These are phyloP conservation scores for Hydrozoanthus gracilis DNA, from an alignment of 92 coral and sea anemone species.

Conservation along the genomic window DNA sequence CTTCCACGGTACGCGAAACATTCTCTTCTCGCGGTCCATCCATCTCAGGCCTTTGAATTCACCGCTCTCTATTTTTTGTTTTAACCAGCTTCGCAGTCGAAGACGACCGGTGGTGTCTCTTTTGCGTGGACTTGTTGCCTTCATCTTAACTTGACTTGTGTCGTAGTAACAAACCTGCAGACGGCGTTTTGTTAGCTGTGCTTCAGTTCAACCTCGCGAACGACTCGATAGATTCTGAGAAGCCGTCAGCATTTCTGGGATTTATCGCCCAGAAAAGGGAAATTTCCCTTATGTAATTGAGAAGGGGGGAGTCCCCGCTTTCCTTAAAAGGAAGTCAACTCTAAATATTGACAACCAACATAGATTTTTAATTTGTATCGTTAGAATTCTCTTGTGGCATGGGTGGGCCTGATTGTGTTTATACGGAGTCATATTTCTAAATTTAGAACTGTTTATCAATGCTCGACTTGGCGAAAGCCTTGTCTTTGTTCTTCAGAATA, in stretches of 20 bases:
- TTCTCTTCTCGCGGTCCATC: slow-evolving; percentile 64
- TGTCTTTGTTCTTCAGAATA: background rate
- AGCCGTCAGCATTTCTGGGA: background rate
- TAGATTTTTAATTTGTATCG: background rate
- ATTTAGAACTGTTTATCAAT: background rate
- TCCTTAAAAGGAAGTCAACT: slow-evolving; percentile 27
- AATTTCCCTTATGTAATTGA: slow-evolving; percentile 1
- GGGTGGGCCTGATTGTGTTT: background rate
- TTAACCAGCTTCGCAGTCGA: slow-evolving; percentile 77
- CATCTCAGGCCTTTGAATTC: slow-evolving; percentile 63
- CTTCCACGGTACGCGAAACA: slow-evolving; percentile 77
- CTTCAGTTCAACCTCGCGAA: background rate
- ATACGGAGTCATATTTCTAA: background rate
- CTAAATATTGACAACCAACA: background rate
- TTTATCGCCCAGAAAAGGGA: slow-evolving; percentile 13
- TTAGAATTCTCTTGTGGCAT: background rate
- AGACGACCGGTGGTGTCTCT: slow-evolving; percentile 20
- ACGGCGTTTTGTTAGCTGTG: no score
- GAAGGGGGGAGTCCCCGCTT: slow-evolving; percentile 22
- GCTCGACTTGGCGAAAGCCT: background rate
- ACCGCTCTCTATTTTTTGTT: slow-evolving; percentile 57
- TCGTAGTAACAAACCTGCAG: no score
- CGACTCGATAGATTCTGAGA: slow-evolving; percentile 8
- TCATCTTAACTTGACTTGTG: background rate
- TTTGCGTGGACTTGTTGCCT: background rate